Evolutionary conservation across 2,797 vertebrate species (phyloP).

Genomic region (Platalea minor): DNA sequence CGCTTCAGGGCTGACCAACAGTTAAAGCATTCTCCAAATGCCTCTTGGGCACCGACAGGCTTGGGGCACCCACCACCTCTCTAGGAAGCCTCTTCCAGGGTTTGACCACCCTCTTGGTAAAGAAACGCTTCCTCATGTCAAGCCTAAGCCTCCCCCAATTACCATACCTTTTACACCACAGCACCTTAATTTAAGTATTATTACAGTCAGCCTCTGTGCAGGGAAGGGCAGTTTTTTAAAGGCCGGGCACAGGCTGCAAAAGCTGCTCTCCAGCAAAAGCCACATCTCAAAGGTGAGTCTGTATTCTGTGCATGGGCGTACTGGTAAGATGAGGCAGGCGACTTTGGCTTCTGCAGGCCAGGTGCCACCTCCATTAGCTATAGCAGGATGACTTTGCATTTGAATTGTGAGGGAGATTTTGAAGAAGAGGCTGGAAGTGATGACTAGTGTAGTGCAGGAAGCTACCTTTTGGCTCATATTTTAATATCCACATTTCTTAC

Average conservation of each 20-base stretch:
- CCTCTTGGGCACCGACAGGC: background rate
- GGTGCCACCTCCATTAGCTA: background rate
- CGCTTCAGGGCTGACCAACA: background rate
- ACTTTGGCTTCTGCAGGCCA: background rate
- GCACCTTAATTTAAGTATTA: background rate
- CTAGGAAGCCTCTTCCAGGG: background rate
- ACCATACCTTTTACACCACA: background rate
- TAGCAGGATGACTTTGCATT: background rate
- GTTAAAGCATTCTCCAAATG: background rate
- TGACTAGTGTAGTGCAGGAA: too few species aligned
- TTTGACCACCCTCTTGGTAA: accelerated
- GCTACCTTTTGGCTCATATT: background rate
- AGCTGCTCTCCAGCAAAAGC: background rate
- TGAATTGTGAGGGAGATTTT: background rate
- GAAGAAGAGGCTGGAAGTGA: background rate
- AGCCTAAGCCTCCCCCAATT: background rate
- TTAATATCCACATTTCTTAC: background rate
- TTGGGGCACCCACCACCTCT: background rate
- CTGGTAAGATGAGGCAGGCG: too few species aligned
- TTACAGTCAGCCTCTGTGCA: background rate
- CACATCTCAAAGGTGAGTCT: background rate
- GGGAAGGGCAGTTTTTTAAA: background rate
- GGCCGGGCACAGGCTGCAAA: background rate
- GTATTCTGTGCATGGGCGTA: accelerated
- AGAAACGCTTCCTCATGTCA: background rate